phyloP scores from a whole-genome alignment of 2,888 invertebrate species.

The Sclerodermus sp. region DNA sequence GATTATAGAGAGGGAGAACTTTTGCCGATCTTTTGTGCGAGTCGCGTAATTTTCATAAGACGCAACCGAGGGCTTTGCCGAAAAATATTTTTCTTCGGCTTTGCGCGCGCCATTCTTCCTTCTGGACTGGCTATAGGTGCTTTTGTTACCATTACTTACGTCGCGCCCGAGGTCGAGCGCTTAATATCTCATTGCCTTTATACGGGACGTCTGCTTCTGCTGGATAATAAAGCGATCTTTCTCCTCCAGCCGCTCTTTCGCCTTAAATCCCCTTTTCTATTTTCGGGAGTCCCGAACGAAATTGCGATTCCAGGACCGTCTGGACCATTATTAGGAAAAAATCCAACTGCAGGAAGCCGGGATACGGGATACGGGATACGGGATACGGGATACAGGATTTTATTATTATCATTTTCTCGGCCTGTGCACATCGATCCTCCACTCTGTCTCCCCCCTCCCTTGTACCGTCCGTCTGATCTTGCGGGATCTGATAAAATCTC shows the following conservation, averaged over 20 bases:
- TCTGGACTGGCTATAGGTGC: constrained; percentile 1
- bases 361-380: background rate
- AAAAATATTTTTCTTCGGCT: constrained; percentile 13
- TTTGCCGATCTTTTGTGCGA: no score
- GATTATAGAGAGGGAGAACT: no score
- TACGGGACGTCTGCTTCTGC: constrained; percentile 12
- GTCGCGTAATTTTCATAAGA: no score
- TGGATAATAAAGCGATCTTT: constrained; percentile 27
- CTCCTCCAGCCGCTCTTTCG: constrained; percentile 7
- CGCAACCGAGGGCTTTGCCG: constrained; percentile 1
- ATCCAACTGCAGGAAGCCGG: no score
- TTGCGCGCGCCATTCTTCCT: constrained; percentile 1
- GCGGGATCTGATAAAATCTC: no score
- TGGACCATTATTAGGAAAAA: no score
- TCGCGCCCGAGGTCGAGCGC: constrained; percentile 11
- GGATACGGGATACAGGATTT: background rate
- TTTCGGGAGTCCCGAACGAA: constrained; percentile 8
- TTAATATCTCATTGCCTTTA: constrained; percentile 31
- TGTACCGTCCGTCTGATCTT: no score
- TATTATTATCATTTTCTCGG: constrained; percentile 24
- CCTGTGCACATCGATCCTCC: constrained; percentile 10
- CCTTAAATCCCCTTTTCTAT: constrained; percentile 15
- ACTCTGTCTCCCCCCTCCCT: constrained; percentile 3
- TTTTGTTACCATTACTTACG: constrained; percentile 18
- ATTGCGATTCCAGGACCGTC: background rate